These are phyloP conservation scores for Plectropomus leopardus DNA, from an alignment of 2,113 vertebrate species.

Conservation along the genomic window DNA sequence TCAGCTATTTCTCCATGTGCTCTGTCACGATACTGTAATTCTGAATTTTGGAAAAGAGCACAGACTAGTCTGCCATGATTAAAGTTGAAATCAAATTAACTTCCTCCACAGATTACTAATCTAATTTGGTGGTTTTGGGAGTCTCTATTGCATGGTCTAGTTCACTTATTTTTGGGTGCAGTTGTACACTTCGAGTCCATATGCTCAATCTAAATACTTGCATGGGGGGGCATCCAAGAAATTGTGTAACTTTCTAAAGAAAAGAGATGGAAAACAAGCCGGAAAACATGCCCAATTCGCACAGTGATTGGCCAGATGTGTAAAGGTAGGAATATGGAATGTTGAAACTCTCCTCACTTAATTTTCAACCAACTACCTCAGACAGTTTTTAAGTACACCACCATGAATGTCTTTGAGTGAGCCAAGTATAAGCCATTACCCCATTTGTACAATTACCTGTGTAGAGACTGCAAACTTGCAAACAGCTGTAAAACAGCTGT, in stretches of 20 bases:
- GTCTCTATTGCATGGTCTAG: not conserved
- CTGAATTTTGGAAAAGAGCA: not conserved
- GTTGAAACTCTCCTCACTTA: not conserved
- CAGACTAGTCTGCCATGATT: not conserved
- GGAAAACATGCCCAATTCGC: not conserved
- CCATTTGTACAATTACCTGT: not conserved
- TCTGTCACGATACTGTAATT: not conserved
- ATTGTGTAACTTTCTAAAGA: no score
- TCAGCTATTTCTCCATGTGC: not conserved
- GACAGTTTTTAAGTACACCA: not conserved
- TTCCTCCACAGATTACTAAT: not conserved
- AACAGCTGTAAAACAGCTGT: not conserved
- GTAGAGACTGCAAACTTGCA: not conserved
- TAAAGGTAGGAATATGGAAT: not conserved
- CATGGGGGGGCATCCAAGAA: not conserved
- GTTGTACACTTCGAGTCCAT: not conserved
- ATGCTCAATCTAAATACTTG: not conserved
- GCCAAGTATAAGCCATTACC: not conserved
- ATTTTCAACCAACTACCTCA: not conserved
- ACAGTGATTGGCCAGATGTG: not conserved
- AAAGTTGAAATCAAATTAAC: not conserved
- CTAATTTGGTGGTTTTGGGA: not conserved
- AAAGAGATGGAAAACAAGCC: not conserved
- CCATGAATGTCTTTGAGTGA: not conserved
- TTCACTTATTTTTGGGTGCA: not conserved